Conservation (phyloP, 2,113 vertebrate species). For the Callocephalon fimbriatum region DNA sequence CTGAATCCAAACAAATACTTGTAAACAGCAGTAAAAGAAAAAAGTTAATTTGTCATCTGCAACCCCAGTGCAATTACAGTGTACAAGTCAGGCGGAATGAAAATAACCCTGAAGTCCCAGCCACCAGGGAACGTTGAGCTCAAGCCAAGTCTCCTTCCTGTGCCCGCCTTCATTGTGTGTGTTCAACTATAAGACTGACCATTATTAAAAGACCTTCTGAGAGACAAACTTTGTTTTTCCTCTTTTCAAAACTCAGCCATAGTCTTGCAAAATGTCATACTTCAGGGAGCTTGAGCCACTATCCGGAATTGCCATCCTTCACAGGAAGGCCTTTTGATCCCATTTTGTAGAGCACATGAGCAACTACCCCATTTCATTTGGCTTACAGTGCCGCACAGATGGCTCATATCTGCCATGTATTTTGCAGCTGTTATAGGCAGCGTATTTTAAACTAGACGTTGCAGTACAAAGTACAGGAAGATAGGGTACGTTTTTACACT, state of each 20-base stretch:
- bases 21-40: not conserved
- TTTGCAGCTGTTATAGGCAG: not conserved
- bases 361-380: not conserved
- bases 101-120: not conserved
- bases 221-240: not conserved
- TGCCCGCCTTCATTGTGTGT: conserved; percentile 13
- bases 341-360: not conserved
- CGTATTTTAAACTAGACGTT: not conserved
- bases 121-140: conserved; percentile 1
- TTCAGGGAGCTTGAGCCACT: not conserved
- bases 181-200: not conserved
- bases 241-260: not conserved
- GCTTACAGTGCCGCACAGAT: not conserved
- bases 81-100: not conserved
- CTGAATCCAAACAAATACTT: conserved; percentile 29
- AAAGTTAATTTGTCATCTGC: conserved; percentile 29
- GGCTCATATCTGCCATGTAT: not conserved
- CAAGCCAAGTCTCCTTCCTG: conserved; percentile 32
- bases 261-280: conserved; percentile 31
- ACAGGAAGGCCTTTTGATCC: not conserved
- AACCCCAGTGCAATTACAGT: not conserved
- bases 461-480: not conserved
- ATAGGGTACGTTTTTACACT: not conserved
- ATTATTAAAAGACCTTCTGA: conserved; percentile 44
- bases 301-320: not conserved